Evolutionary conservation across 2,888 invertebrate genomes (phyloP), one percentile per base, ranked within the genome.

Genomic region (Scaptomyza flava): DNA sequence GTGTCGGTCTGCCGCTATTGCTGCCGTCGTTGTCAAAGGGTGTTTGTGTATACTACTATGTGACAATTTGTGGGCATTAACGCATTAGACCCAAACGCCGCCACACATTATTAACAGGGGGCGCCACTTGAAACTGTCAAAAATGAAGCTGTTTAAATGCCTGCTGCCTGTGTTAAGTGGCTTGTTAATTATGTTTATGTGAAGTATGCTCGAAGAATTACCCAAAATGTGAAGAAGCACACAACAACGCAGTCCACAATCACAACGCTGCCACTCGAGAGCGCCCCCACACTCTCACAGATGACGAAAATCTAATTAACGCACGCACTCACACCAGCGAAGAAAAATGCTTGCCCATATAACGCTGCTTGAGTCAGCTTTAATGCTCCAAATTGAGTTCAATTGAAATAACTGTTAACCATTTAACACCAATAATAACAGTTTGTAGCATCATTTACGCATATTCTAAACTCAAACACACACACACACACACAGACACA

Each of bases 121-220:
- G 76, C 68, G 72, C 76, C 86, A 81, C 86, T 85, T 85, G 52
- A 64, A 61, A 57, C 57, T 85, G 72, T 80, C 87, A 70, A 58
- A 83, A 66, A 65, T 42, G 58, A 78, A 68, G 61, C 52, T 54
- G 52, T 50, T 59, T 74, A 59, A 74, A 72, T 59, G 57, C 31
- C 51, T 41, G 45, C 30, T 59, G 63, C 57, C 60, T 65, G 61
- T 72, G 82, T 85, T 86, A 82, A 82, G 82, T 82, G 88, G 80
- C 82, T 87, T 82, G 88, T 87, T 82, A 87, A 82, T 87, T 88
- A 87, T 79, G 72, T 33, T 48, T 33, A 31, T 61, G 66, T 45
- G 78, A 75, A 23, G 23, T 23, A 23, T 60, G 53, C 65, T 80
- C 17, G 58, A 23, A 74, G 59, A 74, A 84, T 68, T 81, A 65